Evolutionary conservation across 2,888 invertebrate genomes (phyloP).

Genomic region (Liopterus haemorrhoidalis): DNA sequence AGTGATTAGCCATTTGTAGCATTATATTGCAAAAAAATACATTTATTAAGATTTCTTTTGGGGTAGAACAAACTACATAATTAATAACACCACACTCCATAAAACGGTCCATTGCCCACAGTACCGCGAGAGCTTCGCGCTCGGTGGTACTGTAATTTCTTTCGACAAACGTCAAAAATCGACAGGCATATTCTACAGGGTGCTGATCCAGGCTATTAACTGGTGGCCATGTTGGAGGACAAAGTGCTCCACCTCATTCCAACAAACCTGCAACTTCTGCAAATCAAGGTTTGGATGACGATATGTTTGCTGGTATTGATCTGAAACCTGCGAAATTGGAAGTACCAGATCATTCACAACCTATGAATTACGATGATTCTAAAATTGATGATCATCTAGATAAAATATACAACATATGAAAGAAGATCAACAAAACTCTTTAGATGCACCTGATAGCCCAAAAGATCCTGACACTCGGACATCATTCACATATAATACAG

Average conservation of each 20-base stretch:
- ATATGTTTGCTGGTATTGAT: conserved; percentile 65
- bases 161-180: no score
- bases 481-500: conserved; percentile 34
- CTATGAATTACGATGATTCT: conserved; percentile 76
- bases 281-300: conserved; percentile 53
- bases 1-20: no score
- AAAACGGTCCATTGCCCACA: no score
- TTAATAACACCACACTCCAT: no score
- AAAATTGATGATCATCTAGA: conserved; percentile 91
- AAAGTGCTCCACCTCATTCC: conserved; percentile 41
- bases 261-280: conserved; percentile 44
- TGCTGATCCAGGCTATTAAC: no score
- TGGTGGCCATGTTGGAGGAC: conserved; percentile 25
- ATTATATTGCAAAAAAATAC: no score
- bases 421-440: conserved; percentile 85
- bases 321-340: conserved; percentile 63
- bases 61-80: no score
- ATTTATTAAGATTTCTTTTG: no score
- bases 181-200: no score
- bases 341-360: conserved; percentile 59
- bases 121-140: no score
- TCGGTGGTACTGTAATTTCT: no score
- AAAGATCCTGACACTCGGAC: conserved; percentile 70
- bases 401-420: conserved; percentile 87
- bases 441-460: conserved; percentile 85